Conservation (phyloP, 2,888 invertebrate genomes). For the Leucophenga maculata region DNA sequence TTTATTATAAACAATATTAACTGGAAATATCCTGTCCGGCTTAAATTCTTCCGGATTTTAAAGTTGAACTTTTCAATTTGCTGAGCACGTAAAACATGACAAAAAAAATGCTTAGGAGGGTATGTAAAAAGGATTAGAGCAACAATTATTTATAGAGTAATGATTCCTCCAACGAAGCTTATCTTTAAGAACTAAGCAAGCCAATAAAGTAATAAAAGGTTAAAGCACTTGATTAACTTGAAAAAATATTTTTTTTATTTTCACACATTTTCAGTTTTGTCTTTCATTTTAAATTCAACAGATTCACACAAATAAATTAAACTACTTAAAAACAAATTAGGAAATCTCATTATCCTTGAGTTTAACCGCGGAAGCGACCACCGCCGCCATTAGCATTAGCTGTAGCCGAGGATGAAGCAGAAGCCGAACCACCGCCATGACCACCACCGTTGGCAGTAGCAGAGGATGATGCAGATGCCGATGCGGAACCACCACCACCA, state of each 20-base stretch:
- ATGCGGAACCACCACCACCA: conserved; percentile 14
- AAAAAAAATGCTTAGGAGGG: too few relatives aligned
- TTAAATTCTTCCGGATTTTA: too few relatives aligned
- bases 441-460: conserved; percentile 15
- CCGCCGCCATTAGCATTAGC: conserved; percentile 25
- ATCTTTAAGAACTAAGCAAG: too few relatives aligned
- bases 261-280: conserved; percentile 2
- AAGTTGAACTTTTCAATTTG: too few relatives aligned
- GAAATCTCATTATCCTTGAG: background rate
- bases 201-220: too few relatives aligned
- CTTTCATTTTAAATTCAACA: too few relatives aligned
- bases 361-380: background rate
- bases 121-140: too few relatives aligned
- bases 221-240: background rate
- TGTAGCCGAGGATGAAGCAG: conserved; percentile 36
- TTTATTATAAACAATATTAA: too few relatives aligned
- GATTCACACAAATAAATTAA: conserved; percentile 6
- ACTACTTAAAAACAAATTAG: background rate
- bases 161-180: too few relatives aligned
- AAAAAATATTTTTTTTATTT: conserved; percentile 10
- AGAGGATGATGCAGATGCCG: conserved; percentile 20
- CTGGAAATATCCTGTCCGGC: too few relatives aligned
- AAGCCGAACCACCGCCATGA: conserved; percentile 27
- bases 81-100: too few relatives aligned
- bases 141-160: too few relatives aligned